A percentile compares a stretch with the other conserved stretches of the same genome.
Evolutionary conservation across 2,888 invertebrate species (phyloP).

Genomic region (Omphaloscelis lunosa): DNA sequence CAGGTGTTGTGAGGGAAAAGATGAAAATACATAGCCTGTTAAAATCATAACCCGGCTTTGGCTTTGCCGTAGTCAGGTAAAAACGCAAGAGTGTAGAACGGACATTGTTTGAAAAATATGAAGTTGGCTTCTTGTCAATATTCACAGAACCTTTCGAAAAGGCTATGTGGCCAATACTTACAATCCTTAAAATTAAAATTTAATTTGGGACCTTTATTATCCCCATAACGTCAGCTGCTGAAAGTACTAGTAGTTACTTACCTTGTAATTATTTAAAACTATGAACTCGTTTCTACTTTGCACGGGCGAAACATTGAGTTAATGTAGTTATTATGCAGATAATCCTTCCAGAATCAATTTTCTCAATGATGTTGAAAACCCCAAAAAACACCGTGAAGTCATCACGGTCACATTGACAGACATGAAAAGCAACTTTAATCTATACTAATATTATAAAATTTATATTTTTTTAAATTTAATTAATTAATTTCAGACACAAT

Average conservation of each 20-base stretch:
- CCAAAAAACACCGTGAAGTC: too few species aligned
- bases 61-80: not conserved
- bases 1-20: too few species aligned
- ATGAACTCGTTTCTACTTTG: too few species aligned
- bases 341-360: too few species aligned
- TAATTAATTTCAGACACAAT: too few species aligned
- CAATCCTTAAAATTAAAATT: not conserved
- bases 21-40: not conserved
- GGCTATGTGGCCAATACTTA: not conserved
- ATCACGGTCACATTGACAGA: too few species aligned
- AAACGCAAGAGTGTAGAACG: not conserved
- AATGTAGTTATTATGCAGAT: too few species aligned
- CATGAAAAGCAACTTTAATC: too few species aligned
- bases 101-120: not conserved
- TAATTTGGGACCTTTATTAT: not conserved
- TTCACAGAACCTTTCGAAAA: constrained; percentile 6
- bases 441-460: too few species aligned
- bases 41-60: not conserved
- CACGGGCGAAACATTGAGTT: too few species aligned
- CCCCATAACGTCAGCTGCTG: not conserved
- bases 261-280: not conserved
- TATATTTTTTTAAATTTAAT: too few species aligned
- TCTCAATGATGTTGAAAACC: too few species aligned
- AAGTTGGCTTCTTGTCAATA: not conserved
- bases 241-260: not conserved